phyloP scores from a whole-genome alignment of 1,140 invertebrate genomes.

The Heliconius hewitsoni region DNA sequence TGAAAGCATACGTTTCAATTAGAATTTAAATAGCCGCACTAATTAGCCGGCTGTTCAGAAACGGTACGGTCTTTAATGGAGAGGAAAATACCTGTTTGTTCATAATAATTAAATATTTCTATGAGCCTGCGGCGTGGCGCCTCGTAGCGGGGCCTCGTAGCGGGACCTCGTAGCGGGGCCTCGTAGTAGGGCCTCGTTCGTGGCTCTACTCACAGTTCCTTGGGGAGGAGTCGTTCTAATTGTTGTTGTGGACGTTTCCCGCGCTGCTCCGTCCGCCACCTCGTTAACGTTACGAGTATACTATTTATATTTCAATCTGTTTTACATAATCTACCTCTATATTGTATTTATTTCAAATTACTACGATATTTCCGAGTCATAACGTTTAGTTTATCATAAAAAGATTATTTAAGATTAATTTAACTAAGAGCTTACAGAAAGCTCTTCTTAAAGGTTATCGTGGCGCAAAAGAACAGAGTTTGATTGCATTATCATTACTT shows the following conservation, averaged over 20 bases:
- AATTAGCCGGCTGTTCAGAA: slow-evolving; percentile 1
- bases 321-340: no score
- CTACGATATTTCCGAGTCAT: no score
- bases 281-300: neutral
- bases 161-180: no score
- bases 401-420: no score
- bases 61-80: slow-evolving; percentile 6
- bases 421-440: no score
- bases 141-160: no score
- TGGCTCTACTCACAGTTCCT: neutral
- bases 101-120: neutral
- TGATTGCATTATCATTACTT: no score
- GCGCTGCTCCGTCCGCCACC: neutral
- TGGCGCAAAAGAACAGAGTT: no score
- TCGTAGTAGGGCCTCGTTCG: neutral
- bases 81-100: slow-evolving; percentile 13
- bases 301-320: neutral
- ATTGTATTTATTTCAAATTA: no score
- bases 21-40: slow-evolving; percentile 12
- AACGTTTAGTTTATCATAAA: no score
- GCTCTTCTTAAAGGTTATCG: no score
- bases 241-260: neutral
- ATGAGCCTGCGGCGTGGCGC: neutral
- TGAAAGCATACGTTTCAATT: slow-evolving; percentile 10
- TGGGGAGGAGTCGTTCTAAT: neutral